Base-by-base conservation (phyloP, 2,888 invertebrate genomes). In the Tachina grossa region DNA sequence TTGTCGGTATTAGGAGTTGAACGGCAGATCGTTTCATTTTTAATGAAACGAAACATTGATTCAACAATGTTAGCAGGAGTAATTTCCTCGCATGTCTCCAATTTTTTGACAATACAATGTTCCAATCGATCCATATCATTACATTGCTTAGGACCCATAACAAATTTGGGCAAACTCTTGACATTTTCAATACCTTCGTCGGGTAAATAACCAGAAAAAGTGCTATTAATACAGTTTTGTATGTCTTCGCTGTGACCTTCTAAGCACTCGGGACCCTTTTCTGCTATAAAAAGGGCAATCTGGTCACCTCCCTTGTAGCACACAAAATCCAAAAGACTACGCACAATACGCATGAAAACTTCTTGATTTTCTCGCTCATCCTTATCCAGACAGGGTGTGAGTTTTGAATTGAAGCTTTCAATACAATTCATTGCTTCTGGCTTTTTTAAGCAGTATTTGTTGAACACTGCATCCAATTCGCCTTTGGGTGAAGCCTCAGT, bases 251-350 rank as follows among this genome's bases (percentile, higher is more conserved):
- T 93, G 85, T 95, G 95, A 0, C 94, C 93, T 79, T 94, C 89
- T 83, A 97, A 93, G 89, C 97, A 97, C 89, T 96, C 96, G 10
- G 95, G 95, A 0, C 97, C 97, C n/a, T 95, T 95, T 90, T 97
- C 96, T 1, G 97, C 95, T 79, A 97, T 96, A 90, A 97, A 97
- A 88, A 97, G 93, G 0, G 97, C 97, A 88, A 97, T 96, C 88
- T 97, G 95, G 90, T 97, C 97, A 10, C 97, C 97, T 88, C 96
- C 96, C 89, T 97, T 96, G 89, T 94, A 95, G 90, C 97, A 97
- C 39, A 96, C 93, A 90, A 97, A 97, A 87, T 95, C 94, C 0
- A 95, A 93, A 0, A 97, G 92, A 86, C 96, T 95, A 51, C 95
- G 94, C 0, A 96, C 94, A 51, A 96, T 94, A 87, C 96, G 95